Conservation (phyloP, 2,797 vertebrate species). For the Clangula hyemalis region DNA sequence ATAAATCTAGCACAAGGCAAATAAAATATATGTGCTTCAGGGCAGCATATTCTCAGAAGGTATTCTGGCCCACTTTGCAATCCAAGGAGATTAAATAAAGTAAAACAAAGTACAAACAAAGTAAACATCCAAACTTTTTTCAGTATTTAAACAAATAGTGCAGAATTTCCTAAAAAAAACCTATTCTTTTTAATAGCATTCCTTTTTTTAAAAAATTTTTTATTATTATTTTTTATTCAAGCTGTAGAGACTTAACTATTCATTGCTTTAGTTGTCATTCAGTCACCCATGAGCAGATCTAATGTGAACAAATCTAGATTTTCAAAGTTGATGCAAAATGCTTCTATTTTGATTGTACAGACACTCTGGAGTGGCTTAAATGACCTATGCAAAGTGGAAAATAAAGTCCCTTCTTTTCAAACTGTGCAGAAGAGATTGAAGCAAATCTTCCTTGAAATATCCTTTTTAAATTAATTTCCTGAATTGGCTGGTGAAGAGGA, state of each 20-base stretch:
- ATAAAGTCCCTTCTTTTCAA: not conserved
- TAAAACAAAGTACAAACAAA: not conserved
- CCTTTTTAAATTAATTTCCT: constrained; percentile 40
- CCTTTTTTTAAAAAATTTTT: too few relatives aligned
- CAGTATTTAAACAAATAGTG: not conserved
- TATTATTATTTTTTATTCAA: not conserved
- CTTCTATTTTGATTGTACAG: not conserved
- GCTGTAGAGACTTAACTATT: not conserved
- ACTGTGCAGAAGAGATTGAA: not conserved
- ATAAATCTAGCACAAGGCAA: not conserved
- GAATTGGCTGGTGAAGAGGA: not conserved
- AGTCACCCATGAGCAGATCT: not conserved
- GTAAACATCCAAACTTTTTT: not conserved
- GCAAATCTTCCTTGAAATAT: constrained; percentile 18
- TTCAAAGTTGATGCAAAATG: not conserved
- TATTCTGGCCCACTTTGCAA: not conserved
- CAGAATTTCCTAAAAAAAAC: not conserved
- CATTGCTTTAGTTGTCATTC: not conserved
- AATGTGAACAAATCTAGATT: not conserved
- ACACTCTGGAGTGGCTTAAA: not conserved
- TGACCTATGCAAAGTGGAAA: not conserved
- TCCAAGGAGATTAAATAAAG: not conserved
- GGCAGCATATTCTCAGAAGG: not conserved
- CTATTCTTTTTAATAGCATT: too few relatives aligned
- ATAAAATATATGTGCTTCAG: not conserved